A percentile compares a stretch with the other conserved stretches of the same genome.
phyloP scores from a whole-genome alignment of 2,797 vertebrate genomes.

The Acanthiza pusilla region DNA sequence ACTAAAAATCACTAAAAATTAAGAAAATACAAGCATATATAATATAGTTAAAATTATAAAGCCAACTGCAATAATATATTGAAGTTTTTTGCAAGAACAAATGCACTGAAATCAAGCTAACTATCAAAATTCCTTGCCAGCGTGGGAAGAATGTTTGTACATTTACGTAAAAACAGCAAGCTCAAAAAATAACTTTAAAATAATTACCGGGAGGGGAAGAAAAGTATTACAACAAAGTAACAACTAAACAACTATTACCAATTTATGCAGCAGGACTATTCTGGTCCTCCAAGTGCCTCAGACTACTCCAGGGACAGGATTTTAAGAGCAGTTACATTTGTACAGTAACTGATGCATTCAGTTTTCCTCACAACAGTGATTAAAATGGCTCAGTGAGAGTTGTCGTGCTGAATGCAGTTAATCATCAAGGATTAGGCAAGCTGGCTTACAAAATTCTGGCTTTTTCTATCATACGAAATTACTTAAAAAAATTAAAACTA shows the following conservation, averaged over 20 bases:
- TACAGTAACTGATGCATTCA: neutral
- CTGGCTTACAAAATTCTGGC: neutral
- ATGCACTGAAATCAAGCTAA: neutral
- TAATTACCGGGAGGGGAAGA: neutral
- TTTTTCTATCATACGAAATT: neutral
- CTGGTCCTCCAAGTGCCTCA: neutral
- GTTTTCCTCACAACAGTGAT: slow-evolving; percentile 5
- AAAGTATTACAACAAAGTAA: neutral
- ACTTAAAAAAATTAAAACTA: slow-evolving; percentile 2
- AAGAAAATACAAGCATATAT: neutral
- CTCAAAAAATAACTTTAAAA: neutral
- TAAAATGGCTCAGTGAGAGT: slow-evolving; percentile 28
- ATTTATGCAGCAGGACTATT: neutral
- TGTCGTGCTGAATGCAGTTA: neutral
- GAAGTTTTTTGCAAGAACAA: neutral
- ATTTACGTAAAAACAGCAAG: neutral
- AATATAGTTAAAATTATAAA: neutral
- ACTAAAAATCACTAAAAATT: neutral
- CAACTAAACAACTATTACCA: neutral
- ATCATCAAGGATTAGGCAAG: slow-evolving; percentile 20
- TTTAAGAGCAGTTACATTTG: slow-evolving; percentile 36
- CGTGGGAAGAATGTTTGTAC: neutral
- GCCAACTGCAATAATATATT: neutral
- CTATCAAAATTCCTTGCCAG: neutral
- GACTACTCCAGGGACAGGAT: neutral